Base-by-base conservation (phyloP, 2,797 vertebrate species). In the Pseudochromis fuscus region DNA sequence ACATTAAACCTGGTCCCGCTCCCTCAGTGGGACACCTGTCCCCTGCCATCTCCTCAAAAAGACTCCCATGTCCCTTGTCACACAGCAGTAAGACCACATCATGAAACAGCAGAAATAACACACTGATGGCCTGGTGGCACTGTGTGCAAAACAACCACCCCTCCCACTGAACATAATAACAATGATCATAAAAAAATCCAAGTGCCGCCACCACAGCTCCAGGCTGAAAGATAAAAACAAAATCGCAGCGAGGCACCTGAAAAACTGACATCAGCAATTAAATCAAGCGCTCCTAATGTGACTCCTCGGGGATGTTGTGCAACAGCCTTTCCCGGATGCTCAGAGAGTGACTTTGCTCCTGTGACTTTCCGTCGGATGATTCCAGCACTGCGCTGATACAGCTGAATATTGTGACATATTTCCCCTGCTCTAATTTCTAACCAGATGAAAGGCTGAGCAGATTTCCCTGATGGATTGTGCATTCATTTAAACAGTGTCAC, bases 211-310 rank as follows among this genome's bases (percentile, higher is more conserved):
- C 49, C 42, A 15, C 11, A 2, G 75, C 86, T 85, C 65, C 64
- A 62, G 84, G 85, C 88, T 79, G 68, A 67, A 49, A 59, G 63
- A 87, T 71, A 68, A 86, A 88, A 85, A 68, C 59, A 56, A 79
- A 75, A 82, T 75, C 80, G 64, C 80, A 82, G 76, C 7, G 15
- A 79, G 86, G 75, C 68, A 83, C 78, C 77, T 81, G 73, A 74
- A 89, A 82, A 88, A 86, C 81, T 88, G 77, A 89, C 88, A 90
- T 89, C 84, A 76, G 86, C 89, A 90, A 90, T 93, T 89, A 90
- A 87, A 89, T 82, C 59, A 70, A 77, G 72, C 52, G 64, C 30
- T 83, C 81, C 83, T 81, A 75, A 83, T 69, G 66, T 30, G 23
- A 15, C 44, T 59, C 77, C 88, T 69, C n/a, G 0, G 48, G 80